These are phyloP conservation scores for Halocynthia aurantium DNA, from an alignment of 23 tunicate species.

Conservation along the genomic window DNA sequence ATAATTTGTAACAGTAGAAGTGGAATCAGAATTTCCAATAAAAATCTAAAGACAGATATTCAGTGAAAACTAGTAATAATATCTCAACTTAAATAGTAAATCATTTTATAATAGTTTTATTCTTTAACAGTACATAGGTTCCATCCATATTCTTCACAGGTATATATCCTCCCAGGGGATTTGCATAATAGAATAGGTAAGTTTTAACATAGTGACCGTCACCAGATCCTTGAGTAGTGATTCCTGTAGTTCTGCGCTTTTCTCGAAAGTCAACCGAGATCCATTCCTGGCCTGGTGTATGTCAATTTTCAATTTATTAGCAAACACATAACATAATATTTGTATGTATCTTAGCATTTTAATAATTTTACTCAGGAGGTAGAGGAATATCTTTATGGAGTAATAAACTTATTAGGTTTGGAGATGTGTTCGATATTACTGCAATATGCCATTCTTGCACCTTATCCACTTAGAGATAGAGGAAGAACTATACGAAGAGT, in stretches of 20 bases:
- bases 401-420: too few species aligned
- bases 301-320: too few species aligned
- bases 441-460: too few species aligned
- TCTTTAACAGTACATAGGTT: background rate
- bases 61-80: background rate
- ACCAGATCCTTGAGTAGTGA: conserved; percentile 21
- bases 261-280: background rate
- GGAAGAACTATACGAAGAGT: too few species aligned
- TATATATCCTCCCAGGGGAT: background rate
- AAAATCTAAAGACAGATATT: background rate
- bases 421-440: too few species aligned
- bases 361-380: too few species aligned
- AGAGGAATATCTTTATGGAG: too few species aligned
- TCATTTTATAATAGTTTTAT: background rate
- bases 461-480: too few species aligned
- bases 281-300: background rate
- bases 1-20: conserved; percentile 2
- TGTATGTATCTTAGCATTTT: too few species aligned
- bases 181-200: background rate
- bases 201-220: conserved; percentile 19
- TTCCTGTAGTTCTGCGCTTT: background rate
- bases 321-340: too few species aligned
- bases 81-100: background rate
- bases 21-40: conserved; percentile 1
- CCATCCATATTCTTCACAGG: conserved; percentile 9